These are phyloP conservation scores for Plagodis dolabraria DNA, from an alignment of 2,888 invertebrate genomes.

Conservation along the genomic window DNA sequence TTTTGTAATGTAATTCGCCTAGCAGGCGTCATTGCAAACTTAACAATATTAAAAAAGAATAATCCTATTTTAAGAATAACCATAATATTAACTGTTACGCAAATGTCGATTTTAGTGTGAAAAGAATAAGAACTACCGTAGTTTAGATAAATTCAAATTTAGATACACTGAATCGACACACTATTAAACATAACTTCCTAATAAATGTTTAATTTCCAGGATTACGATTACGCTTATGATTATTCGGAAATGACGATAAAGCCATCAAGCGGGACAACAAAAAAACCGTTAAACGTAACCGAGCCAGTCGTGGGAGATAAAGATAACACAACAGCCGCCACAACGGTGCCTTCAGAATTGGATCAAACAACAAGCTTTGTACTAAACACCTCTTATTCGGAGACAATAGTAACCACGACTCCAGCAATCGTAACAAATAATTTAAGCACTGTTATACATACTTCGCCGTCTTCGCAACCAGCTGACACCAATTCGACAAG, in stretches of 20 bases:
- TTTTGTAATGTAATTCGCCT: no score
- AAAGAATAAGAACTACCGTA: no score
- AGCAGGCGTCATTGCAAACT: no score
- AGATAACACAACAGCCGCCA: slow-evolving; percentile 48
- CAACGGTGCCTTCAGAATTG: slow-evolving; percentile 34
- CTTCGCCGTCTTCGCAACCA: slow-evolving; percentile 27
- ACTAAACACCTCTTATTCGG: slow-evolving; percentile 39
- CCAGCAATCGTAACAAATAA: slow-evolving; percentile 14
- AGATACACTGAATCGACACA: no score
- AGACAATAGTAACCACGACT: slow-evolving; percentile 32
- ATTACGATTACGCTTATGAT: slow-evolving; percentile 90
- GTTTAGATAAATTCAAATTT: no score
- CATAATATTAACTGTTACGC: no score
- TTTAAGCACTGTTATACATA: slow-evolving; percentile 33
- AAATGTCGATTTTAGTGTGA: no score
- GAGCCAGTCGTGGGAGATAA: slow-evolving; percentile 44
- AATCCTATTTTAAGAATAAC: no score
- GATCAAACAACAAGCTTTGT: slow-evolving; percentile 39
- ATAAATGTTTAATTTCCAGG: slow-evolving; percentile 74
- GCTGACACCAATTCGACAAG: slow-evolving; percentile 27
- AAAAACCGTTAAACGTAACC: slow-evolving; percentile 67
- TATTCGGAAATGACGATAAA: slow-evolving; percentile 89
- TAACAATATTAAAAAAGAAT: no score
- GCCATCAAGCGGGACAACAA: slow-evolving; percentile 79
- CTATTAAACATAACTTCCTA: no score